These are phyloP conservation scores for Piprites chloris DNA, from an alignment of 2,113 vertebrate genomes.

Conservation along the genomic window DNA sequence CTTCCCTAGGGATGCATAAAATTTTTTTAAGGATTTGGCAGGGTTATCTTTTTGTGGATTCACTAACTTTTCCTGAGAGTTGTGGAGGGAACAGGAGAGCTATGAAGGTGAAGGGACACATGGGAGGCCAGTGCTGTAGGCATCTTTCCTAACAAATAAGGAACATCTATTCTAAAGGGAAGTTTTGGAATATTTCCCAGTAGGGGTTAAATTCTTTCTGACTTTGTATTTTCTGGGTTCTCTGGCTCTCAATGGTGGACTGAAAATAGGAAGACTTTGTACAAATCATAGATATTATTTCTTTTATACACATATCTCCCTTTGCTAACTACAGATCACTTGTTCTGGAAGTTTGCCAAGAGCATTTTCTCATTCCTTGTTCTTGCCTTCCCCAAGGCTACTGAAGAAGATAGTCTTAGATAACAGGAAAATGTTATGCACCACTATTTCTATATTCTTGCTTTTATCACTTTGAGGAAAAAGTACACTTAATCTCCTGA, in stretches of 20 bases:
- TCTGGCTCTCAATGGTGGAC: background rate
- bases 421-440: background rate
- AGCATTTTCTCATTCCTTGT: background rate
- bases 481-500: background rate
- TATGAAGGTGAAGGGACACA: background rate
- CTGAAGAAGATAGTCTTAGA: background rate
- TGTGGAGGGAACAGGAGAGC: background rate
- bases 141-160: background rate
- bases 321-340: background rate
- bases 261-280: background rate
- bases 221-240: background rate
- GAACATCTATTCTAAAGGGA: background rate
- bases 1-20: background rate
- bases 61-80: background rate
- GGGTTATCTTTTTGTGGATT: background rate
- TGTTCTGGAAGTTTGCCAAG: background rate
- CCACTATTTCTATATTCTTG: background rate
- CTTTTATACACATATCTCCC: background rate
- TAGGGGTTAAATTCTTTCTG: background rate
- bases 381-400: constrained; percentile 1
- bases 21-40: background rate
- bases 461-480: background rate
- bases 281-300: background rate
- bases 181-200: background rate
- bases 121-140: background rate